Evolutionary conservation across 2,113 vertebrate genomes (phyloP).

Genomic region (Cyprinodon variegatus): DNA sequence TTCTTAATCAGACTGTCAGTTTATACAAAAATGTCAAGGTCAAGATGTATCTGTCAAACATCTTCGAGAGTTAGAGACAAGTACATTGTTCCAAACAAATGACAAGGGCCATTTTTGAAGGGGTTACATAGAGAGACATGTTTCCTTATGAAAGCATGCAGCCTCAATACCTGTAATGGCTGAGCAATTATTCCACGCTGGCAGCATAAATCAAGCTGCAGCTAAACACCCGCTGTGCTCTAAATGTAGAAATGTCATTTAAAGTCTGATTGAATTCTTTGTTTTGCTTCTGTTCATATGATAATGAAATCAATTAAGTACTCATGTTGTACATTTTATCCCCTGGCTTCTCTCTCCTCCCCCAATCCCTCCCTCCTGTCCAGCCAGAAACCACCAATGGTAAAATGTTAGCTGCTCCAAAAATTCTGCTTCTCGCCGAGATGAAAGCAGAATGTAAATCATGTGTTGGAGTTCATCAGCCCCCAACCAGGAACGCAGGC

Average conservation of each 20-base stretch:
- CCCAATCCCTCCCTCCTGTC: background rate
- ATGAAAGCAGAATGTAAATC: conserved; percentile 72
- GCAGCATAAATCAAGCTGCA: conserved; percentile 61
- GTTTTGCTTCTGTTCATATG: conserved; percentile 60
- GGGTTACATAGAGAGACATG: conserved; percentile 41
- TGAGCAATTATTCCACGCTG: conserved; percentile 53
- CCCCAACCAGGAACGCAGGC: conserved; percentile 44
- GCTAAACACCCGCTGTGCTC: conserved; percentile 33
- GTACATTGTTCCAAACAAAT: conserved; percentile 48
- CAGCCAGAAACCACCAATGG: conserved; percentile 39
- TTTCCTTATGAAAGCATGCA: conserved; percentile 41
- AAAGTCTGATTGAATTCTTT: conserved; percentile 58
- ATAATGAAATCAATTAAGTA: conserved; percentile 67
- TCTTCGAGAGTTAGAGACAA: conserved; percentile 30
- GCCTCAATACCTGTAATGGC: conserved; percentile 63
- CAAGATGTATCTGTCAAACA: conserved; percentile 21
- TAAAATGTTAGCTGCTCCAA: conserved; percentile 33
- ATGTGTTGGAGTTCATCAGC: conserved; percentile 62
- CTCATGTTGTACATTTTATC: conserved; percentile 48
- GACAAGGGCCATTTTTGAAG: conserved; percentile 47
- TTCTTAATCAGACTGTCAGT: conserved; percentile 1
- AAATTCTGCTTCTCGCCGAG: conserved; percentile 58
- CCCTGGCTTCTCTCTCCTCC: conserved; percentile 18
- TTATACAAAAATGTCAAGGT: conserved; percentile 12
- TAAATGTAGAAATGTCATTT: conserved; percentile 48